Base-by-base conservation (phyloP, 2,888 invertebrate species). In the Vesta saturnalis region DNA sequence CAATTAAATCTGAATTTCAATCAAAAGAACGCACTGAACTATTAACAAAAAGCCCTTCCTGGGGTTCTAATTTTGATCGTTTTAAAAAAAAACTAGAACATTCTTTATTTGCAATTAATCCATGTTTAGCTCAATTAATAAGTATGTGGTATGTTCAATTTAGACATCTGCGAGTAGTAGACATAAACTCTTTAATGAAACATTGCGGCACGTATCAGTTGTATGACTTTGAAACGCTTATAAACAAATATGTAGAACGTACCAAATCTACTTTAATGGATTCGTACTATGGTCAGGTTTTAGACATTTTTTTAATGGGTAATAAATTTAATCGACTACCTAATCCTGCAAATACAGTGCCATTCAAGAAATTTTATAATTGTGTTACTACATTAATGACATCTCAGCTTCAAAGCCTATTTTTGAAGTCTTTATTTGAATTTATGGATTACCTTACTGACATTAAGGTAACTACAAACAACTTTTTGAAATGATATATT, bases 371-470 rank as follows among this genome's bases (percentile, higher is more conserved):
- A 49, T 96, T 96, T 83, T 96, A 93, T 81, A 92, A 95, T 81
- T 93, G 94, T 76, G 89, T 95, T 0, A 92, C 92, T 0, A 91
- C 92, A 23, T 86, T 96, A 46, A 97, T 97, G 97, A 94, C 95
- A 0, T 91, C 91, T 76, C 94, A 96, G 77, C 85, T 97, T 65
- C 95, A 96, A 81, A 89, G 90, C 18, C 83, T 96, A 30, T 94
- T 94, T 74, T 85, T 95, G 46, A 89, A 91, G 75, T 96, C 96
- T 2, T 88, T 96, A 77, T 85, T 89, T 57, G 92, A 93, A 72
- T 96, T 90, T 79, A 90, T 92, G 0, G 85, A 92, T 56, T 94
- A 93, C 74, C 87, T 97, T 35, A 87, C 91, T 73, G 92, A 93
- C 79, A 89, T 91, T 73, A 89, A 90, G 80, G 95, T 95, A 86